Percentiles rank a stretch among this genome's conserved stretches.
phyloP scores from a whole-genome alignment of 2,113 vertebrate species.

The human region DNA sequence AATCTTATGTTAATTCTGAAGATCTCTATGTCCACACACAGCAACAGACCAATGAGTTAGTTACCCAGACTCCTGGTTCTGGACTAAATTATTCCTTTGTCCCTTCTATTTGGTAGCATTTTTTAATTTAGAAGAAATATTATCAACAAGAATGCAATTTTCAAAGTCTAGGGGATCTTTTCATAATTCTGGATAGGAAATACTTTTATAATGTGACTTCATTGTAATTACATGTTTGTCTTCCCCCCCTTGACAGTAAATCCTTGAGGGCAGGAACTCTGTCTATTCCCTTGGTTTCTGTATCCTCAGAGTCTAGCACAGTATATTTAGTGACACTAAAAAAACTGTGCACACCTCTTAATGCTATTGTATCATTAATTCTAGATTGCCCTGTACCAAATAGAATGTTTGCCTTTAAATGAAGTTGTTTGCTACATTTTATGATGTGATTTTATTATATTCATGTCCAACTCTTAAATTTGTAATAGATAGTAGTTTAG shows the following conservation, averaged over 20 bases:
- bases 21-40: not conserved
- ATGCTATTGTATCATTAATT: not conserved
- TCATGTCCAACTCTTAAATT: not conserved
- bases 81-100: not conserved
- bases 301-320: not conserved
- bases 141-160: not conserved
- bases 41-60: not conserved
- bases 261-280: not conserved
- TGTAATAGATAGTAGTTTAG: not conserved
- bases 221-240: not conserved
- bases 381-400: not conserved
- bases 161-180: not conserved
- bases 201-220: not conserved
- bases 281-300: not conserved
- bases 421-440: not conserved
- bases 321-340: not conserved
- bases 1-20: not conserved
- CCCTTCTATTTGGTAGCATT: not conserved
- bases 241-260: not conserved
- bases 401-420: not conserved
- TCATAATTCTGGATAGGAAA: not conserved
- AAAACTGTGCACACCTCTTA: not conserved
- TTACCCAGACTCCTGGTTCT: not conserved
- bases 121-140: not conserved
- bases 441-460: not conserved